Percentiles rank a stretch among this genome's conserved stretches.
These are phyloP conservation scores for Gallinago stenura DNA, from an alignment of 2,797 vertebrate species.

Conservation along the genomic window DNA sequence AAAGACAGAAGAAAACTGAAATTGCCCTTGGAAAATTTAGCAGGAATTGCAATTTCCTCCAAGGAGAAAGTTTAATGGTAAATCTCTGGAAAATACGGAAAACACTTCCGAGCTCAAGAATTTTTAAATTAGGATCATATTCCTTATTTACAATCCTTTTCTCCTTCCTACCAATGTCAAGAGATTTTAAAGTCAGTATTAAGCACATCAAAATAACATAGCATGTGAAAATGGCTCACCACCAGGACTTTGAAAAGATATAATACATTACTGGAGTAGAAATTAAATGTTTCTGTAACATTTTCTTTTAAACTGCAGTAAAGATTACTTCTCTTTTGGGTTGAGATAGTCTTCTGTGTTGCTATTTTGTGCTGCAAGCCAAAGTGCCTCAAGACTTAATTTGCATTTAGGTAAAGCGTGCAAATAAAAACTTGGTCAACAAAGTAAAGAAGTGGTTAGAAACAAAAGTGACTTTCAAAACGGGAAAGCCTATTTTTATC, in stretches of 20 bases:
- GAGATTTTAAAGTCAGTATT: neutral
- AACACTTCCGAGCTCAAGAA: neutral
- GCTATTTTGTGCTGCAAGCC: neutral
- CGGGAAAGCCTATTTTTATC: neutral
- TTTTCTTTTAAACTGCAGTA: neutral
- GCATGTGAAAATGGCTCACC: neutral
- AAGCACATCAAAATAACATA: neutral
- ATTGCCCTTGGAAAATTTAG: neutral
- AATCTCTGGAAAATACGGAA: neutral
- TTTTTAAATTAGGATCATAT: neutral
- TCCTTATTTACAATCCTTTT: neutral
- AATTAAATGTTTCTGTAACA: neutral
- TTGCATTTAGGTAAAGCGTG: conserved; percentile 34
- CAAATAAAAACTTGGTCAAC: conserved; percentile 11
- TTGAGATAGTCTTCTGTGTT: neutral
- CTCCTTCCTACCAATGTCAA: neutral
- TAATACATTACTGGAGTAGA: neutral
- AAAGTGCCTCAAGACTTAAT: conserved; percentile 8
- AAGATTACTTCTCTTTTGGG: neutral
- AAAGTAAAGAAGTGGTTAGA: neutral
- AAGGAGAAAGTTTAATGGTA: neutral
- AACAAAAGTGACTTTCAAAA: conserved; percentile 18
- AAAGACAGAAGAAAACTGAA: neutral
- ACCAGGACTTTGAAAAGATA: neutral
- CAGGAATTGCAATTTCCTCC: neutral